A percentile compares a stretch with the other conserved stretches of the same genome.
Evolutionary conservation across 2,888 invertebrate species (phyloP).

Genomic region (Syrphus vitripennis): DNA sequence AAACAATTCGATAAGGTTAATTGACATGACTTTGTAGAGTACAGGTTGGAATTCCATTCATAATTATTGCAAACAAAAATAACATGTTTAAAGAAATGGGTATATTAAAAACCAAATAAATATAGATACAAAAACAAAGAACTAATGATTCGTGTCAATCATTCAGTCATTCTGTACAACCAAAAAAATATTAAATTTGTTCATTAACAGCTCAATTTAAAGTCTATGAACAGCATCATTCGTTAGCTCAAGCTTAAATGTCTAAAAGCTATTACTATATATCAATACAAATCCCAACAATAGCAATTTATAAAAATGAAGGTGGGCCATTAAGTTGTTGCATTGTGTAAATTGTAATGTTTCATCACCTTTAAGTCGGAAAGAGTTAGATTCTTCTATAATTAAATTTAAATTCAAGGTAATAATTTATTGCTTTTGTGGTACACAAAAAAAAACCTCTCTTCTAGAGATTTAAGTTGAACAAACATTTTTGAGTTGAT

Average conservation of each 20-base stretch:
- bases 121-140: background rate
- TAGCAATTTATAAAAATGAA: conserved; percentile 15
- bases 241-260: background rate
- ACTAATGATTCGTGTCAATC: background rate
- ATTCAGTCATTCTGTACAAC: background rate
- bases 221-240: conserved; percentile 1
- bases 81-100: too few relatives aligned
- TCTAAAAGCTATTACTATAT: background rate
- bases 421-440: background rate
- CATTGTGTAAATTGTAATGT: conserved; percentile 43
- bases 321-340: conserved; percentile 27
- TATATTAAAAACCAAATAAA: background rate
- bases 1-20: too few relatives aligned
- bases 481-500: background rate
- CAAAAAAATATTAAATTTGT: background rate
- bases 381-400: background rate
- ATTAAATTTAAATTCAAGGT: background rate
- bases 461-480: background rate
- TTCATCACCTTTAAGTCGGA: conserved; percentile 24
- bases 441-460: background rate
- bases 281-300: background rate
- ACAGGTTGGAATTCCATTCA: too few relatives aligned
- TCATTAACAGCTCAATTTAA: conserved; percentile 5
- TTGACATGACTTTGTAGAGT: too few relatives aligned
- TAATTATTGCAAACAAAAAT: too few relatives aligned